Evolutionary conservation across 2,888 invertebrate species (phyloP).

Genomic region (Epinotia brunnichana): DNA sequence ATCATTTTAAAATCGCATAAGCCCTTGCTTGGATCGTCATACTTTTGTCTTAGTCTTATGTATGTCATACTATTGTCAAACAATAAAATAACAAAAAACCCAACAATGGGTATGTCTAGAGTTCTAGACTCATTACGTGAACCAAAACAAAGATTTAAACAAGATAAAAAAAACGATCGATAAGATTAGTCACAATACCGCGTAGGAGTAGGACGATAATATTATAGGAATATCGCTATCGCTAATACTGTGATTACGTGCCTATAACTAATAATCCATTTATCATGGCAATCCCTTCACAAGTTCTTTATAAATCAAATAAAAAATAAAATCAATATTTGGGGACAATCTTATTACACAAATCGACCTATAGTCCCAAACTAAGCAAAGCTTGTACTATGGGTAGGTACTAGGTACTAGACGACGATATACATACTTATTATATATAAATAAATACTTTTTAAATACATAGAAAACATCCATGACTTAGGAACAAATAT

Average conservation of each 20-base stretch:
- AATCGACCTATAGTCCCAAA: too few species aligned
- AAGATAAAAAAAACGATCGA: constrained; percentile 16
- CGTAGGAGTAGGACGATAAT: too few species aligned
- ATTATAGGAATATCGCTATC: constrained; percentile 1
- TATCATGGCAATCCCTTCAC: constrained; percentile 10
- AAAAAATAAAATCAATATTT: too few species aligned
- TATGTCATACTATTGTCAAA: constrained; percentile 20
- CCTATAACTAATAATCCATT: constrained; percentile 11
- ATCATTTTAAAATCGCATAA: not conserved
- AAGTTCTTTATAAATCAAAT: too few species aligned
- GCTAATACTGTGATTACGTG: constrained; percentile 7
- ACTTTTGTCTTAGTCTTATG: not conserved
- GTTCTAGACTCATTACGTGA: constrained; percentile 22
- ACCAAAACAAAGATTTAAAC: constrained; percentile 32
- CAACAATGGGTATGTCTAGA: constrained; percentile 6
- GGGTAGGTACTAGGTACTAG: too few species aligned
- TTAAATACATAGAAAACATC: too few species aligned
- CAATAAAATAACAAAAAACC: constrained; percentile 3
- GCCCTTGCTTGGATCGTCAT: not conserved
- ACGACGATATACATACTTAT: too few species aligned
- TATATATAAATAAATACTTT: too few species aligned
- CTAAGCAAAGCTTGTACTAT: too few species aligned
- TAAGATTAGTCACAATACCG: constrained; percentile 2
- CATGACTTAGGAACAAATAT: too few species aligned
- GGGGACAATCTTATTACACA: too few species aligned